Conservation (phyloP, 1,140 invertebrate species). For the Cotesia glomerata region DNA sequence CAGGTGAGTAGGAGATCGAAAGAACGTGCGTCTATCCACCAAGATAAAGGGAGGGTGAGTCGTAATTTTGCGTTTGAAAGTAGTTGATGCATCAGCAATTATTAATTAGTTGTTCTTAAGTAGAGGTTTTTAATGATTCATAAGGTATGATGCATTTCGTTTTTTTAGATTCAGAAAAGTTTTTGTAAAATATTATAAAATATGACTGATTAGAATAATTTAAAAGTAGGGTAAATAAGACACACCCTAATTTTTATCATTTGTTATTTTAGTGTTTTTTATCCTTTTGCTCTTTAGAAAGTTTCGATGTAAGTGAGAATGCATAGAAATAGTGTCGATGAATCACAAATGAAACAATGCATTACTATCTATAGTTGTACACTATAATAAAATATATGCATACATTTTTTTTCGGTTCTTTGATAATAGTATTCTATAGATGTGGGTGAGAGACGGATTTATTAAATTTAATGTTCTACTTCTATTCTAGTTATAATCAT, state of each 20-base stretch:
- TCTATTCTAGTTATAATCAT: neutral
- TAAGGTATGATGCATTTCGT: too few species aligned
- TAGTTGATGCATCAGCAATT: conserved; percentile 9
- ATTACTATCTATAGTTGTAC: conserved; percentile 2
- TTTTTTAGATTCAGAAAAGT: neutral
- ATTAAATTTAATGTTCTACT: conserved; percentile 16
- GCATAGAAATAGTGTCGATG: conserved; percentile 14
- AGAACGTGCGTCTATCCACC: conserved; percentile 46
- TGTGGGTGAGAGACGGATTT: conserved; percentile 25
- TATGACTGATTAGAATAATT: neutral
- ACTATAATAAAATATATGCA: conserved; percentile 19
- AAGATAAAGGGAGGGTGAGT: conserved; percentile 53
- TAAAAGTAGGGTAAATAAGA: neutral
- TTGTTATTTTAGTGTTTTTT: neutral
- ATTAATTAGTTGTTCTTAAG: too few species aligned
- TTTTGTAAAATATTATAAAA: neutral
- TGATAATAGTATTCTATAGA: neutral
- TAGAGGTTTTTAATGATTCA: too few species aligned
- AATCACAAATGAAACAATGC: conserved; percentile 27
- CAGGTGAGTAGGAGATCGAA: conserved; percentile 56
- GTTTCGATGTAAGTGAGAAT: conserved; percentile 14
- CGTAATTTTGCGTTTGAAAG: conserved; percentile 27
- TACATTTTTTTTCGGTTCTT: neutral
- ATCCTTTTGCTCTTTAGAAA: conserved; percentile 18
- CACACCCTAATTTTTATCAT: conserved; percentile 1